A percentile compares a stretch with the other conserved stretches of the same genome.
These are phyloP conservation scores for Drosophila flavopinicola DNA, from an alignment of 2,888 invertebrate genomes.

Conservation along the genomic window DNA sequence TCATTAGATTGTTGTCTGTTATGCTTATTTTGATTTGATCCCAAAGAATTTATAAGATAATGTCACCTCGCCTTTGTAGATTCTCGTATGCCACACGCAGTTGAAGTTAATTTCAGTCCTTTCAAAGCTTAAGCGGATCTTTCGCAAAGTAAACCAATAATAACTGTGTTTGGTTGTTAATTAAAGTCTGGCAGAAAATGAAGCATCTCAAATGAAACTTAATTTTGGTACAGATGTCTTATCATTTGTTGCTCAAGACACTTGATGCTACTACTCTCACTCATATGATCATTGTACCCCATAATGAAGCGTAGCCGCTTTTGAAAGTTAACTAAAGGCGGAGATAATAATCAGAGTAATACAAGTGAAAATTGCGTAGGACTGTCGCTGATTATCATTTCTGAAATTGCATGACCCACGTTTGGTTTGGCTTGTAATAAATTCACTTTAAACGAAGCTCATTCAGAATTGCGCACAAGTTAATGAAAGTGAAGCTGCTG, in stretches of 20 bases:
- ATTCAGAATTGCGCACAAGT: conserved; percentile 54
- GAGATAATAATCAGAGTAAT: conserved; percentile 44
- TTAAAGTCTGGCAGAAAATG: not conserved
- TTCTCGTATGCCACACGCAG: conserved; percentile 3
- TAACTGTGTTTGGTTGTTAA: conserved; percentile 4
- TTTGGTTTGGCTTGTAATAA: conserved; percentile 47
- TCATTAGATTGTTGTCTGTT: too few relatives aligned
- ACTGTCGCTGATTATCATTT: conserved; percentile 27
- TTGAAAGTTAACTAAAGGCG: conserved; percentile 19
- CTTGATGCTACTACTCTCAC: not conserved
- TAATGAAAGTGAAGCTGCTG: conserved; percentile 71
- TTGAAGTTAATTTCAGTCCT: not conserved
- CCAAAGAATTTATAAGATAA: too few relatives aligned
- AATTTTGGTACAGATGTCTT: not conserved
- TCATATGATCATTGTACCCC: not conserved
- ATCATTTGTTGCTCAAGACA: not conserved
- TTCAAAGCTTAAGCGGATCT: too few relatives aligned
- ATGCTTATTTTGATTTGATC: too few relatives aligned
- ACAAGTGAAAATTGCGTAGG: conserved; percentile 50
- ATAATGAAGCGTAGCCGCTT: conserved; percentile 4
- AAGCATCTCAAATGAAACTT: not conserved
- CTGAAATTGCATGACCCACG: conserved; percentile 28
- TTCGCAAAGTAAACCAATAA: not conserved
- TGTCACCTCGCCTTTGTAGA: too few relatives aligned
- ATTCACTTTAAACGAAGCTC: conserved; percentile 58